Evolutionary conservation across 37 sponge, comb jelly and placozoan genomes (phyloP), one percentile per base, ranked within the genome.

Genomic region (Halichondria panicea): DNA sequence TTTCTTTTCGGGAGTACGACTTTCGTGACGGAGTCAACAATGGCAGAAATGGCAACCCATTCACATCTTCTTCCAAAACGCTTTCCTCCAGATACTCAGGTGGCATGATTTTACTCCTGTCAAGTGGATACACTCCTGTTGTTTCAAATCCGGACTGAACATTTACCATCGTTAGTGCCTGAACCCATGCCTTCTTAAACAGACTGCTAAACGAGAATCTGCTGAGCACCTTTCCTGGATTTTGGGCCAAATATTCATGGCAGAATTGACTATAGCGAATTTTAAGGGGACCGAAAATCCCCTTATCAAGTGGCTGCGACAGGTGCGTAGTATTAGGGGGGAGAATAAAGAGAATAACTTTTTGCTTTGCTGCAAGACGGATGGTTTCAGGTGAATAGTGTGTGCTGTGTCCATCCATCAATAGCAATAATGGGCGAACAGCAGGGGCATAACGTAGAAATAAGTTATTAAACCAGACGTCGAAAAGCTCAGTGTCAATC

Each of bases 251-350:
- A 27, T 39, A 84, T 3, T 73, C 22, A 5, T 75, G 84, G 35
- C 84, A 84, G 6, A 4, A 63, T 62, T 84, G 48, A n/a, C 40
- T 43, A 77, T 72, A 84, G 4, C 41, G 34, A 3, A 25, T 11
- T 35, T 84, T 84, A n/a, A 84, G 52, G 13, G 71, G 58, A 15
- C 50, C 69, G 57, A 84, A 84, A 8, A 21, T 19, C 21, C 84
- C 71, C 12, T 74, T 73, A 28, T 84, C 77, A 3, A 84, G 71
- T 36, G 84, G 84, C 70, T 84, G 84, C 11, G 66, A 35, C 3
- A 75, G 58, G 59, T 84, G 84, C 11, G 76, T 84, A 31, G 84
- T 68, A 34, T 84, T 62, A n/a, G 84, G 84, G 7, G 76, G 77
- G 4, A 84, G 77, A 28, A 25, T 43, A 53, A 77, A 76, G 3